A percentile compares a stretch with the other conserved stretches of the same genome.
Conservation (phyloP, 2,888 invertebrate species). For the Blastobasis lacticolella region DNA sequence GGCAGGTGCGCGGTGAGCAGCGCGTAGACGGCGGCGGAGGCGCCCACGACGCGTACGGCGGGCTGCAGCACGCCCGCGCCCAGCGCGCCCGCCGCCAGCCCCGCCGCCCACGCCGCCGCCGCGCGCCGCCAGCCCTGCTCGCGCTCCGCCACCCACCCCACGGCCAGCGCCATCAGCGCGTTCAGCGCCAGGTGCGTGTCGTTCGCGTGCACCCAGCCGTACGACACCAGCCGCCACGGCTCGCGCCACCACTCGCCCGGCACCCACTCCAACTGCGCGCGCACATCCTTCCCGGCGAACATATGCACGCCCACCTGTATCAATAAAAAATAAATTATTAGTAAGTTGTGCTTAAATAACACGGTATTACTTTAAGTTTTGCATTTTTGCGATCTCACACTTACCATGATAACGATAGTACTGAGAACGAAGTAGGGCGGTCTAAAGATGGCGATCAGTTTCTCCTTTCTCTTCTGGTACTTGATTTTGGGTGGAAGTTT, state of each 20-base stretch:
- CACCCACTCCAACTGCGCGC: conserved; percentile 44
- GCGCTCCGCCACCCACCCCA: conserved; percentile 74
- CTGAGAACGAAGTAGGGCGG: conserved; percentile 60
- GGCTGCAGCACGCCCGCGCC: conserved; percentile 85
- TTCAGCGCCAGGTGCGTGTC: conserved; percentile 85
- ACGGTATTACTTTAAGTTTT: background rate
- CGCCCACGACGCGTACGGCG: conserved; percentile 85
- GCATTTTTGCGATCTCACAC: conserved; percentile 17
- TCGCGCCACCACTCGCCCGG: conserved; percentile 72
- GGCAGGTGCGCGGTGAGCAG: conserved; percentile 90
- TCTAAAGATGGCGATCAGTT: conserved; percentile 39
- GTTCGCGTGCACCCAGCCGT: conserved; percentile 86
- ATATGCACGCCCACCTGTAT: conserved; percentile 25
- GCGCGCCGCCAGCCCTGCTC: conserved; percentile 86
- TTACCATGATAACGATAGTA: conserved; percentile 54
- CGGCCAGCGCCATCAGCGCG: conserved; percentile 57
- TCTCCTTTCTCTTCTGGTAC: conserved; percentile 48
- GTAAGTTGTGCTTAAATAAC: background rate
- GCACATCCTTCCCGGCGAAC: conserved; percentile 28
- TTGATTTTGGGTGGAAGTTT: conserved; percentile 27
- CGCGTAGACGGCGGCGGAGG: conserved; percentile 93
- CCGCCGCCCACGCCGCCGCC: conserved; percentile 80
- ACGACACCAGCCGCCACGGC: conserved; percentile 86
- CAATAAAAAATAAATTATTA: background rate
- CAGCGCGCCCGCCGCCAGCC: conserved; percentile 84